Evolutionary conservation across 1,140 invertebrate genomes (phyloP).

Genomic region (Copidosoma floridanum): DNA sequence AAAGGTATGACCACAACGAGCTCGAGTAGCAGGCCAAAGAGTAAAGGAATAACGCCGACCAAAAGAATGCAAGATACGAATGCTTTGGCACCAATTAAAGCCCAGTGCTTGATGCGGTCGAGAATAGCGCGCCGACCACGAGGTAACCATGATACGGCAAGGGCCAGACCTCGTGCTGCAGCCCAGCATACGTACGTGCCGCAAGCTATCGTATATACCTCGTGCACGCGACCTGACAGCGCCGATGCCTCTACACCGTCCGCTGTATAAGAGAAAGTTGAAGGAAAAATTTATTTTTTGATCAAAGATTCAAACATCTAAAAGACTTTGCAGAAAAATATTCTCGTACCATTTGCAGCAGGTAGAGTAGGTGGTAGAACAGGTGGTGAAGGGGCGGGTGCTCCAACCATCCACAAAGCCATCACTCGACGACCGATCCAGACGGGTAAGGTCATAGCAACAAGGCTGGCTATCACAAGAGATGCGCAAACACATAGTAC

Average conservation of each 20-base stretch:
- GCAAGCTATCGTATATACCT: conserved; percentile 92
- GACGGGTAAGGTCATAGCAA: conserved; percentile 86
- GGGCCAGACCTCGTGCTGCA: conserved; percentile 70
- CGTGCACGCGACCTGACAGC: conserved; percentile 75
- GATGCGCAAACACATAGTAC: conserved; percentile 81
- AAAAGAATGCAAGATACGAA: conserved; percentile 75
- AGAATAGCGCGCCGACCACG: conserved; percentile 78
- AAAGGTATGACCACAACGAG: conserved; percentile 89
- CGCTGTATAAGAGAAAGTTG: not conserved
- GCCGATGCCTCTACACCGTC: conserved; percentile 28
- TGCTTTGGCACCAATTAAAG: conserved; percentile 65
- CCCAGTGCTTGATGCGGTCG: conserved; percentile 74
- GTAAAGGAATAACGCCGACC: conserved; percentile 86
- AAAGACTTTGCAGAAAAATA: too few species aligned
- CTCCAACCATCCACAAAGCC: conserved; percentile 75
- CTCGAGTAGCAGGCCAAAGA: conserved; percentile 90
- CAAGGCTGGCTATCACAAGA: conserved; percentile 76
- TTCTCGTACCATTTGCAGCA: conserved; percentile 41
- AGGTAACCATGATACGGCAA: conserved; percentile 83
- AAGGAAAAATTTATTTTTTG: not conserved
- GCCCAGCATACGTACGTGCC: conserved; percentile 95
- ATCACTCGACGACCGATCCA: conserved; percentile 85
- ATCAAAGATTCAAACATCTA: too few species aligned
- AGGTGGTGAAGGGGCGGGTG: conserved; percentile 51
- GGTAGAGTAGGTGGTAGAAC: conserved; percentile 41